phyloP scores from a whole-genome alignment of 2,888 invertebrate species.

The Phengaris arion region DNA sequence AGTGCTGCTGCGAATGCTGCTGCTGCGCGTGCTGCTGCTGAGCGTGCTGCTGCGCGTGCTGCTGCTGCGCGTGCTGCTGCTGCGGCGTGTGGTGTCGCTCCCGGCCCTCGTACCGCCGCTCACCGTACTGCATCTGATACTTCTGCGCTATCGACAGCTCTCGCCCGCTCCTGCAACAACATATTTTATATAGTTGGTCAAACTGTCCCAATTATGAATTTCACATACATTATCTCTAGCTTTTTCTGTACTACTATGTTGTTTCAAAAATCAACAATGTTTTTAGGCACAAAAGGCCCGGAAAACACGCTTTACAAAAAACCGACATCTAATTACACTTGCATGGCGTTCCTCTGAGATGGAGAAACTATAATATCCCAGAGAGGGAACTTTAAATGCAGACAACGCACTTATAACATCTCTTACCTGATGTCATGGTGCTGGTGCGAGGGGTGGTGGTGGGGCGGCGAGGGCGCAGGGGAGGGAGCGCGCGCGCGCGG shows the following conservation, averaged over 20 bases:
- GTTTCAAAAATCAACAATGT: too few species aligned
- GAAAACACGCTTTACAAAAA: too few species aligned
- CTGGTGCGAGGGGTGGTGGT: slow-evolving; percentile 50
- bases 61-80: slow-evolving; percentile 53
- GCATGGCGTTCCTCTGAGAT: too few species aligned
- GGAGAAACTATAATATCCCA: too few species aligned
- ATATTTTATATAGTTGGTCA: neutral
- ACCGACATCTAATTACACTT: too few species aligned
- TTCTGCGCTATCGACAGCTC: slow-evolving; percentile 56
- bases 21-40: slow-evolving; percentile 49
- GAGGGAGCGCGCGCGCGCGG: slow-evolving; percentile 76
- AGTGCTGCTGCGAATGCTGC: slow-evolving; percentile 55
- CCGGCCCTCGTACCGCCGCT: slow-evolving; percentile 44
- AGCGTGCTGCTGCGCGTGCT: slow-evolving; percentile 45
- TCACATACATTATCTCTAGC: too few species aligned
- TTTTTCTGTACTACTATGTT: too few species aligned
- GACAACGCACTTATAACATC: neutral
- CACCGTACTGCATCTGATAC: slow-evolving; percentile 46
- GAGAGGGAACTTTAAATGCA: too few species aligned
- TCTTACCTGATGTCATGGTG: slow-evolving; percentile 52
- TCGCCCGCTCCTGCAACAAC: slow-evolving; percentile 45
- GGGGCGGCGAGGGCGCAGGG: slow-evolving; percentile 49
- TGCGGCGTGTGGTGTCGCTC: slow-evolving; percentile 47
- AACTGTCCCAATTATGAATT: neutral
- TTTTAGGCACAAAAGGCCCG: too few species aligned